Base-by-base conservation (phyloP, 1,140 invertebrate species). In the Drosophila mojavensis region DNA sequence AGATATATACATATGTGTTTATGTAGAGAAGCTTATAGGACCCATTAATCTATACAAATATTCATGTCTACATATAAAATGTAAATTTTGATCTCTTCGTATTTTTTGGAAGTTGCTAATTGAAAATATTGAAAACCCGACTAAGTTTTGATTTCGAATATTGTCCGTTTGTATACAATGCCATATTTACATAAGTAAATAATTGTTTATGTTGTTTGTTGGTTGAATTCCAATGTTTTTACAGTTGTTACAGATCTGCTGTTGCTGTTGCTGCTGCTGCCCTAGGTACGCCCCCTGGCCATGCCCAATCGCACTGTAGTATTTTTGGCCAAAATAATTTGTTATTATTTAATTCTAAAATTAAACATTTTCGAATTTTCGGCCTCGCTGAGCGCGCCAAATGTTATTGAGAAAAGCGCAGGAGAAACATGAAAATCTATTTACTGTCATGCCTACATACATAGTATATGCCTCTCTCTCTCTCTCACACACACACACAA, bases 291-390 rank as follows among this genome's bases (percentile, higher is more conserved):
- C 80, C 79, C 43, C 15, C 43, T 20, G 3, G 43, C 13, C 72
- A 72, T 58, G 78, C 66, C 62, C 17, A 66, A 17, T 17, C 43
- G 17, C 15, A 20, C 11, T 70, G 50, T 62, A 77, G 15, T 83
- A 70, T 82, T 79, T 83, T 64, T 64, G 76, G 70, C 58, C 79
- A 82, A 39, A 66, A 64, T 33, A 66, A 69, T 70, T 78, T 82
- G 75, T 67, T 79, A 67, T 82, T 79, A 70, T 74, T 82, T 85
- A 39, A 66, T 70, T 86, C 83, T 88, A 88, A 88, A 82, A 76
- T 88, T 88, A 88, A 86, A 88, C 60, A 77, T 75, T 79, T 88
- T 88, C 82, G 88, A 88, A 11, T 13, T 82, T 83, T 79, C 82
- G 83, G 79, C 83, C 82, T 86, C 79, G 79, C 62, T 50, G 66